Conservation (phyloP, 2,888 invertebrate genomes). For the Nowickia ferox region DNA sequence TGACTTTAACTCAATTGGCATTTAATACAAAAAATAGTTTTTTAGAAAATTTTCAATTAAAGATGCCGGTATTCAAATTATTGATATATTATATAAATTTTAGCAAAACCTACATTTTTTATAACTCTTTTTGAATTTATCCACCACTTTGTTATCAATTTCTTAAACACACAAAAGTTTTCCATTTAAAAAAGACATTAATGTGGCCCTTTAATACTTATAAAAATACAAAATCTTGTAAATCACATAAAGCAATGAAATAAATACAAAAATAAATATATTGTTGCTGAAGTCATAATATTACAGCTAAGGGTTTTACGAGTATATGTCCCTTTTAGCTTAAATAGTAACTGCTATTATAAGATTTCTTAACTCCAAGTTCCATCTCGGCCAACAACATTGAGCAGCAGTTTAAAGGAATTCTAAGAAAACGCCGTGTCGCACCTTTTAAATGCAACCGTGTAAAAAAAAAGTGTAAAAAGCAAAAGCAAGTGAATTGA, state of each 20-base stretch:
- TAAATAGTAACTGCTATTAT: slow-evolving; percentile 15
- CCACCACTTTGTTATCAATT: slow-evolving; percentile 1
- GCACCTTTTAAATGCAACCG: slow-evolving; percentile 31
- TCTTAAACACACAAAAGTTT: neutral
- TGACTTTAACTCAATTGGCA: too few relatives aligned
- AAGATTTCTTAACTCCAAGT: slow-evolving; percentile 16
- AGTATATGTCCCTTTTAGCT: neutral
- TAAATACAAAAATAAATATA: neutral
- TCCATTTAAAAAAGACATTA: neutral
- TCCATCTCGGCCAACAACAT: slow-evolving; percentile 15
- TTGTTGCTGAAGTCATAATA: slow-evolving; percentile 18
- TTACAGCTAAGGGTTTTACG: neutral
- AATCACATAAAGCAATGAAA: neutral
- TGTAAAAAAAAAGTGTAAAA: slow-evolving; percentile 41
- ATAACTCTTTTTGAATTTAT: neutral
- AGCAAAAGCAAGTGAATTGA: slow-evolving; percentile 33
- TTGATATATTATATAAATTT: too few relatives aligned
- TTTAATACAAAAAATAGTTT: too few relatives aligned
- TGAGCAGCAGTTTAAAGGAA: neutral
- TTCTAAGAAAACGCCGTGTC: slow-evolving; percentile 30
- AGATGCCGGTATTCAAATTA: too few relatives aligned
- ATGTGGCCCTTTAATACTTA: neutral
- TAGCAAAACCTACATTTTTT: neutral
- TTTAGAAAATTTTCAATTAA: neutral
- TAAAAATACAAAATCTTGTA: neutral